Evolutionary conservation across 2,113 vertebrate genomes (phyloP).

Genomic region (Typhlomys cinereus): DNA sequence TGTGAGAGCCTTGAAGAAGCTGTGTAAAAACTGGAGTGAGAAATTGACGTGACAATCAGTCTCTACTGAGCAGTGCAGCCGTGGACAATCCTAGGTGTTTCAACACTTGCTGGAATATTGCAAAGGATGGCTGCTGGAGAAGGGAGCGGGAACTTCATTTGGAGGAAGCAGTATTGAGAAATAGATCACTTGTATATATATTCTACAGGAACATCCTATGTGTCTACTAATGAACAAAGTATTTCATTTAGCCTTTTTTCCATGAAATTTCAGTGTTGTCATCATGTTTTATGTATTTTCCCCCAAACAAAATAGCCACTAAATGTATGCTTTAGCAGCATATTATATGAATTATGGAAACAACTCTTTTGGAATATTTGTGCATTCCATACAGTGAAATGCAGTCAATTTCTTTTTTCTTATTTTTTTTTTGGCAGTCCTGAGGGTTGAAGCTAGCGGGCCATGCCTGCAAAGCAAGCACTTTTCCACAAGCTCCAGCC

Average conservation of each 20-base stretch:
- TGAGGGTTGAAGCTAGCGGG: no score
- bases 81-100: not conserved
- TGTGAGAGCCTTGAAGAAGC: not conserved
- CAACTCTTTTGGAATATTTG: not conserved
- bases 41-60: not conserved
- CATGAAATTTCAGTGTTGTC: conserved; percentile 2
- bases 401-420: not conserved
- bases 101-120: not conserved
- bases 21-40: conserved; percentile 2
- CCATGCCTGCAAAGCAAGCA: no score
- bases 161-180: conserved; percentile 12
- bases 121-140: not conserved
- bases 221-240: not conserved
- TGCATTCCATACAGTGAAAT: not conserved
- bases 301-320: not conserved
- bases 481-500: no score
- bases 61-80: not conserved
- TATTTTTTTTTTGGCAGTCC: no score
- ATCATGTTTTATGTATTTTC: not conserved
- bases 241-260: conserved; percentile 15
- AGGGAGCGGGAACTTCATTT: not conserved
- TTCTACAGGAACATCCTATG: not conserved
- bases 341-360: not conserved
- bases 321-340: not conserved
- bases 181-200: not conserved